These are phyloP conservation scores for Crambe crambe DNA, from an alignment of 37 sponge, comb jelly and placozoan genomes.

Conservation along the genomic window DNA sequence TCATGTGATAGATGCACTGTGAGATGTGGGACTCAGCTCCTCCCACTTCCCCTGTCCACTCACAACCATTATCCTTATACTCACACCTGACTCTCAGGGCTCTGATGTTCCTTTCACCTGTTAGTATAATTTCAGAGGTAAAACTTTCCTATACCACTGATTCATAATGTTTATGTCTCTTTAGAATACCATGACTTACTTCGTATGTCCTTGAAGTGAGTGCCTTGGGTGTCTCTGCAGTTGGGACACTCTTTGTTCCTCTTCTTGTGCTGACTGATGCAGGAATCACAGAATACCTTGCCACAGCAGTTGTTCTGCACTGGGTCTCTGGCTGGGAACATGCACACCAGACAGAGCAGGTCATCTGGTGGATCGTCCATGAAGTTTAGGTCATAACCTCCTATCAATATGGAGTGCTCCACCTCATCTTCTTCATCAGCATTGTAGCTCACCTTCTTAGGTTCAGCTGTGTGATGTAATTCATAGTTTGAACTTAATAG, in stretches of 20 bases:
- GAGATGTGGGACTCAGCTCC: neutral
- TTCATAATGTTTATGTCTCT: too few relatives aligned
- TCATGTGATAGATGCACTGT: neutral
- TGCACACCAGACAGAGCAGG: conserved; percentile 15
- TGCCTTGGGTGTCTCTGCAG: neutral
- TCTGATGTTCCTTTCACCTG: conserved; percentile 25
- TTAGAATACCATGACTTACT: too few relatives aligned
- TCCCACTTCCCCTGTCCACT: conserved; percentile 34
- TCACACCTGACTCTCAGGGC: conserved; percentile 19
- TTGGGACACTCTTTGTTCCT: conserved; percentile 11
- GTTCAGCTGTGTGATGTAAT: too few relatives aligned
- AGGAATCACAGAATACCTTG: conserved; percentile 28
- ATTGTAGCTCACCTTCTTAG: too few relatives aligned
- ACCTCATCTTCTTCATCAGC: too few relatives aligned
- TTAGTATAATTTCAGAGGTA: too few relatives aligned
- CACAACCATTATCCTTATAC: conserved; percentile 14
- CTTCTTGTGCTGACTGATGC: neutral
- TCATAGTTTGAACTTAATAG: too few relatives aligned
- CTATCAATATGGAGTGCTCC: too few relatives aligned
- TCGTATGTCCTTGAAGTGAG: neutral
- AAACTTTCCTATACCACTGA: too few relatives aligned
- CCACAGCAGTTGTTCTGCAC: conserved; percentile 24
- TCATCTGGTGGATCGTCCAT: conserved; percentile 25
- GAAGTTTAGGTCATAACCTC: conserved; percentile 24
- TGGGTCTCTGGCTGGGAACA: conserved; percentile 5